Base-by-base conservation (phyloP, 2,888 invertebrate genomes). In the Drosophila meridiana region DNA sequence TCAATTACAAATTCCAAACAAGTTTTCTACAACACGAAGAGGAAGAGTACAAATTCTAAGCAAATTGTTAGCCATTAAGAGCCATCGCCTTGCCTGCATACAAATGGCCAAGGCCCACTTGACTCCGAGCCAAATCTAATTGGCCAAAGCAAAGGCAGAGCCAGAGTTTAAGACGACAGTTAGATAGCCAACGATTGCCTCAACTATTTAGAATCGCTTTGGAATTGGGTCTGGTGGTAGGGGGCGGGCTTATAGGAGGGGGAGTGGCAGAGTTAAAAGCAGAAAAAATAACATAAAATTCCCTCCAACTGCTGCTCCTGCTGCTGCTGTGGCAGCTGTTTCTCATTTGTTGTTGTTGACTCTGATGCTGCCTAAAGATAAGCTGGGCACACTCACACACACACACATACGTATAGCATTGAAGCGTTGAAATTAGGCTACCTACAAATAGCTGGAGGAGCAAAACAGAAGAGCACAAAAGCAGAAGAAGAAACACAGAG, bases 361-460 rank as follows among this genome's bases (percentile, higher is more conserved):
- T 72, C 61, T 82, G 89, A 83, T 83, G 87, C 67, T 82, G 84
- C 75, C 70, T 43, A 28, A 64, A 83, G 90, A 85, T 85, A 85
- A 85, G 90, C 85, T 74, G 56, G 59, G 65, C 82, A 73, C 65
- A 73, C 56, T 71, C 68, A 47, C 34, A 63, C 42, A 56, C 20
- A 52, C 26, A 58, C 20, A 26, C 20, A 56, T 50, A 63, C 73
- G 76, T 69, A 57, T 74, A 83, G 86, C 89, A 90, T 90, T 87
- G 68, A 90, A 87, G 89, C 87, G 87, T 87, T 89, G 85, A 90
- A 87, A 87, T 87, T 87, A 84, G 90, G 87, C 90, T 87, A 78
- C 76, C 78, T 73, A 85, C 78, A 80, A 84, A 87, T 73, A 69
- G 60, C 68, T 64, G 42, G 48, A 80, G 67, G 56, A 66, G 64